phyloP scores from a whole-genome alignment of 2,797 vertebrate genomes.

The Galago senegalensis region DNA sequence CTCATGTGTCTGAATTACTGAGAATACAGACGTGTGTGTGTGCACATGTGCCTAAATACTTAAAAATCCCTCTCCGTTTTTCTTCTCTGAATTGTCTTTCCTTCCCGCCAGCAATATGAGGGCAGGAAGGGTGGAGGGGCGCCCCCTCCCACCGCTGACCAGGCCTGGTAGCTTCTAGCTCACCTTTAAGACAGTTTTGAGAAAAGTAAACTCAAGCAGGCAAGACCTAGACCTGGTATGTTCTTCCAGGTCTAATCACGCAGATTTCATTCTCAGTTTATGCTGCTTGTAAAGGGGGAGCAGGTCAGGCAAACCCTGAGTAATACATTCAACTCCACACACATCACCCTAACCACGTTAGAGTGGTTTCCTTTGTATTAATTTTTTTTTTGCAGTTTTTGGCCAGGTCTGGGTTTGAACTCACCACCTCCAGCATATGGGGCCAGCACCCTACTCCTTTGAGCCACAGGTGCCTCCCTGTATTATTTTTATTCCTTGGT shows the following conservation, averaged over 20 bases:
- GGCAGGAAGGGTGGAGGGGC: neutral
- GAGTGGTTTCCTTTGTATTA: neutral
- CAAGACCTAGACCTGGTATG: neutral
- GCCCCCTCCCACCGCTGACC: neutral
- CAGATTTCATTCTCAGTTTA: neutral
- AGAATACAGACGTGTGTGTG: neutral
- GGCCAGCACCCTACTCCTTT: no score
- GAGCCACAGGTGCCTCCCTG: no score
- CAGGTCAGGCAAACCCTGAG: neutral
- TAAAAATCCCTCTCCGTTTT: neutral
- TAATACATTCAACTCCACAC: accelerated
- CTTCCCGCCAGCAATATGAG: neutral
- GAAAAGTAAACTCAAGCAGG: neutral
- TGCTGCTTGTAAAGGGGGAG: neutral
- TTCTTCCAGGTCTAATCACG: neutral
- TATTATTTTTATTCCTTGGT: neutral
- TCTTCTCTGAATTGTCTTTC: neutral
- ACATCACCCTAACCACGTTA: neutral
- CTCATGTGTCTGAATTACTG: constrained; percentile 25
- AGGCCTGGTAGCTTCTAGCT: neutral
- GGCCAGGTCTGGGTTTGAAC: no score
- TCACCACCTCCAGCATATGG: no score
- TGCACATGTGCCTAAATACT: neutral
- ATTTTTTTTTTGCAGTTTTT: no score
- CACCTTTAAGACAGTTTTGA: neutral